Evolutionary conservation across 1,140 invertebrate species (phyloP), one percentile per base, ranked within the genome.

Genomic region (Drosophila lacteicornis): DNA sequence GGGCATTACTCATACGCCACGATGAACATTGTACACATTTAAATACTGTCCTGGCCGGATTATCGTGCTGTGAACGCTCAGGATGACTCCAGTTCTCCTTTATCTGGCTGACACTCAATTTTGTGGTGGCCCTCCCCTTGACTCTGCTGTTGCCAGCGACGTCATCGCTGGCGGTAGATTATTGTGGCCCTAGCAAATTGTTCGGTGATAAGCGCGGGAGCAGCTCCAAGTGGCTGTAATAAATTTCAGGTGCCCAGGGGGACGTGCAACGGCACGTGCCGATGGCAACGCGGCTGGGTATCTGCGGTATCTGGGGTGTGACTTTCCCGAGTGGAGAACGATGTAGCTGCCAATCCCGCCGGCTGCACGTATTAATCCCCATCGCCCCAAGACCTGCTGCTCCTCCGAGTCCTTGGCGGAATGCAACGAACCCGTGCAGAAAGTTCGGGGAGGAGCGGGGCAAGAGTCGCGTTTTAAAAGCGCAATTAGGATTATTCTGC

Each of bases 401-500:
- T 65, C 59, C 19, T 22, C n/a, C 62, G 57, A 63, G 80, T 74
- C 77, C 83, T 84, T 87, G 80, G 71, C 71, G 56, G 69, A 73
- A 88, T 80, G 76, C 83, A 84, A 78, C 65, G 83, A 90, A 80
- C 85, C 78, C 55, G 27, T 6, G 17, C n/a, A 6, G 3, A 57
- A 71, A 74, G 68, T 55, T 74, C 17, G 11, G 12, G 22, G 27
- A 33, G 22, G 27, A 33, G 8, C n/a, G 45, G 51, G 40, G 40
- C 13, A 19, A 12, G 51, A 46, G 47, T 51, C 47, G 46, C 38
- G 50, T 27, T 36, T 65, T 55, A 60, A 79, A 65, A 70, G 60
- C 68, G 77, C 83, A 86, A 88, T 88, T 77, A 77, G 68, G 80
- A 86, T 87, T 70, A 87, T 90, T 51, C 77, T 58, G 42, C 27